Evolutionary conservation across 2,113 vertebrate species (phyloP).

Genomic region (Seriola rivoliana): DNA sequence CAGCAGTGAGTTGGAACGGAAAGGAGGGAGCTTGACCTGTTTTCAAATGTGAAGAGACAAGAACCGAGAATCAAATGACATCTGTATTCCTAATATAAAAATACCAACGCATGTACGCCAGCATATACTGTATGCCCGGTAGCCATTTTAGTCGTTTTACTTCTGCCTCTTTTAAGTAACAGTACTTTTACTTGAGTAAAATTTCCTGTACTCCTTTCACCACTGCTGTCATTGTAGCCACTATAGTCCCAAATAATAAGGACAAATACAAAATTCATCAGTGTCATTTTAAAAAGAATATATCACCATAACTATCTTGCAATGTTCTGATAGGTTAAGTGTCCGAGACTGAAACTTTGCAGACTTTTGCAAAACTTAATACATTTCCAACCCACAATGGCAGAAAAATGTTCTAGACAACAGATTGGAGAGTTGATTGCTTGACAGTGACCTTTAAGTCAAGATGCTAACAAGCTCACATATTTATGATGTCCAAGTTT

Average conservation of each 20-base stretch:
- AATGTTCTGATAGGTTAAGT: no score
- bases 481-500: background rate
- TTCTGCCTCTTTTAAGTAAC: no score
- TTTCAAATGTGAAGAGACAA: slow-evolving; percentile 27
- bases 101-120: background rate
- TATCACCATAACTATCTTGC: no score
- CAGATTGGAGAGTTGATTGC: background rate
- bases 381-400: background rate
- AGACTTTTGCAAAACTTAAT: background rate
- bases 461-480: background rate
- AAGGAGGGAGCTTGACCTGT: slow-evolving; percentile 24
- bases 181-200: no score
- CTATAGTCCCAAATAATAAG: slow-evolving; percentile 6
- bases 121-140: no score
- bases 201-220: no score
- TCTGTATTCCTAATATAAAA: slow-evolving; percentile 20
- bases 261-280: background rate
- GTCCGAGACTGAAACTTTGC: no score
- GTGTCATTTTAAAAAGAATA: no score
- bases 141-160: no score
- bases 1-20: slow-evolving; percentile 1
- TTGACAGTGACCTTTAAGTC: background rate
- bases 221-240: no score
- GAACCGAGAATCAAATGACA: background rate
- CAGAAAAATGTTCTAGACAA: background rate